Conservation (phyloP, 2,113 vertebrate genomes). For the Pseudopodoces humilis region DNA sequence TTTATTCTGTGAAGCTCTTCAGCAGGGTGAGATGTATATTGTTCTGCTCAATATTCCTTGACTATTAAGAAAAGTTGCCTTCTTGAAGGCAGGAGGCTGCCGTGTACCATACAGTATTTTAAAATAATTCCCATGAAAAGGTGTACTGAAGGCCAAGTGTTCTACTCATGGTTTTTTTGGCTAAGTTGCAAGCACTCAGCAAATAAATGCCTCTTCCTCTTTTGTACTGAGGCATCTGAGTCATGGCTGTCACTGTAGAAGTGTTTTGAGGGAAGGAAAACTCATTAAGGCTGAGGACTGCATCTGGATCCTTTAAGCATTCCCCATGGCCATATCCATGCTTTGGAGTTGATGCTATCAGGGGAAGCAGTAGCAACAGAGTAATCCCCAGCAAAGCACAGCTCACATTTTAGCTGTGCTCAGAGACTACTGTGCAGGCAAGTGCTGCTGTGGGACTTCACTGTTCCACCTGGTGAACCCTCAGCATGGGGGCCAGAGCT, state of each 20-base stretch:
- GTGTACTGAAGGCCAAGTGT: neutral
- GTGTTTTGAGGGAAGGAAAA: neutral
- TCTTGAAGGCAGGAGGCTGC: neutral
- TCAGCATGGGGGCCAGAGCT: neutral
- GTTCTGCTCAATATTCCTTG: neutral
- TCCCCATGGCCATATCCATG: neutral
- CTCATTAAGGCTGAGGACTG: neutral
- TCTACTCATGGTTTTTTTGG: neutral
- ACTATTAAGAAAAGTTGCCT: neutral
- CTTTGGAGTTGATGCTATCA: neutral
- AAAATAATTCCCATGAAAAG: neutral
- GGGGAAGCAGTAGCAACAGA: neutral
- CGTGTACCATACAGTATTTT: neutral
- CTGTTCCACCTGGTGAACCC: accelerated
- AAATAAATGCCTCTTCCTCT: neutral
- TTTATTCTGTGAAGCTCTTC: neutral
- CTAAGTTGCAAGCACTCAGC: neutral
- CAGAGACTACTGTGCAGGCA: neutral
- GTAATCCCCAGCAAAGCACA: slow-evolving; percentile 22
- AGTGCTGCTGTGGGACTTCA: neutral
- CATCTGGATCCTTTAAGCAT: neutral
- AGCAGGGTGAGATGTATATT: neutral
- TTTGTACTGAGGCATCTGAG: neutral
- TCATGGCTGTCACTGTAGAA: neutral
- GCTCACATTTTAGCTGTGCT: neutral